Evolutionary conservation across 2,797 vertebrate genomes (phyloP), one percentile per base, ranked within the genome.

Genomic region (Channa striata): DNA sequence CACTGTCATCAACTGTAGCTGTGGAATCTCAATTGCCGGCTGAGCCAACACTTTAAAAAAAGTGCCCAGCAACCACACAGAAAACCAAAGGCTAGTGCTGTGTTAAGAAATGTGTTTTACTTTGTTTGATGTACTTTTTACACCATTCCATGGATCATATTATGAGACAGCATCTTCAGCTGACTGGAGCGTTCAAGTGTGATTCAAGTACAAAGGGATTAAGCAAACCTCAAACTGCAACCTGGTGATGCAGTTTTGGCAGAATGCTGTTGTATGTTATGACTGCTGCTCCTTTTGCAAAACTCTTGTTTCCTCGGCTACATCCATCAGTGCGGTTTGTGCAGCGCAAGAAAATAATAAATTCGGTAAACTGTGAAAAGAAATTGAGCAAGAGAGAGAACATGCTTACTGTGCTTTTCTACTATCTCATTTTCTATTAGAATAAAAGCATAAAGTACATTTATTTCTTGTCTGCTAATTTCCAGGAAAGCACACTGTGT

Each of bases 1-100:
- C 50, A 70, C 49, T 61, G 68, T 73, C 62, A 78, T 84, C 76
- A 73, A 37, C 52, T 56, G 40, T 37, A 61, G 56, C 65, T 71
- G 71, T 61, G 65, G 52, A 68, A 67, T 69, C 21, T 71, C 48
- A 76, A 50, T 71, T 62, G 12, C 21, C 58, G 34, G 25, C 43
- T 37, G 66, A 57, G 21, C 17, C 25, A 37, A 69, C 39, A 47
- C 43, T 23, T 50, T 33, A 49, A 19, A 48, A 19, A 48, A 54
- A 53, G 34, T 72, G 63, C 46, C 60, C 59, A 36, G 20, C 13
- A 33, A 48, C 53, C 72, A 62, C 56, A 57, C 19, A 25, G 16
- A 23, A 65, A 64, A 52, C 12, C 5, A n/a, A n/a, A n/a, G n/a
- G n/a, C n/a, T n/a, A 40, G 11, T 33, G 25, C 12, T 67, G 17